Conservation (phyloP, 1,140 invertebrate genomes). For the Ceratina calcarata region DNA sequence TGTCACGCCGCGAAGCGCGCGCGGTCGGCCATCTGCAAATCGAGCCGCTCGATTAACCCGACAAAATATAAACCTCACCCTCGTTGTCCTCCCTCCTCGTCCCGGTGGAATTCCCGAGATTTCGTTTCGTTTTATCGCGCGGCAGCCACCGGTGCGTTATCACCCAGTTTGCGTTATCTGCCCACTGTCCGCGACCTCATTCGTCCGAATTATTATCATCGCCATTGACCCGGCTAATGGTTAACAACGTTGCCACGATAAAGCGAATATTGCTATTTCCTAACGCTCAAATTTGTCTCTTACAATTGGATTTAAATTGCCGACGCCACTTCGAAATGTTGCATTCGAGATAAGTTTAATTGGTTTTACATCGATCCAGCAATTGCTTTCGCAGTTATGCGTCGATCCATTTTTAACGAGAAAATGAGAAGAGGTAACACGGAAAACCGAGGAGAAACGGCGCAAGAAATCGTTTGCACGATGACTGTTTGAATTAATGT, state of each 20-base stretch:
- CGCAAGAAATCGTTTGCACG: not conserved
- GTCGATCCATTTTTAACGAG: not conserved
- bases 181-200: not conserved
- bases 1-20: not conserved
- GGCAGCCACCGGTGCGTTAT: not conserved
- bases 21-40: conserved; percentile 17
- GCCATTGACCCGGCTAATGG: too few species aligned
- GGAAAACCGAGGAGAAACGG: too few species aligned
- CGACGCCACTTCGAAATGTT: not conserved
- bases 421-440: too few species aligned
- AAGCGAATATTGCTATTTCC: too few species aligned
- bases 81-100: not conserved
- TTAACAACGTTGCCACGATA: too few species aligned
- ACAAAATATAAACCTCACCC: conserved; percentile 10
- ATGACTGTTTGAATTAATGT: not conserved
- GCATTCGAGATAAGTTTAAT: too few species aligned
- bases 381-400: too few species aligned
- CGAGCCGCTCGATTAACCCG: conserved; percentile 33
- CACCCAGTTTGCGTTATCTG: not conserved
- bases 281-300: too few species aligned
- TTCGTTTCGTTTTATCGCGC: conserved; percentile 23
- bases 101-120: conserved; percentile 13
- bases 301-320: not conserved
- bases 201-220: not conserved
- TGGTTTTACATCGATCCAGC: too few species aligned